Evolutionary conservation across 2,888 invertebrate genomes (phyloP).

Genomic region (Ichneumoninae sp.): DNA sequence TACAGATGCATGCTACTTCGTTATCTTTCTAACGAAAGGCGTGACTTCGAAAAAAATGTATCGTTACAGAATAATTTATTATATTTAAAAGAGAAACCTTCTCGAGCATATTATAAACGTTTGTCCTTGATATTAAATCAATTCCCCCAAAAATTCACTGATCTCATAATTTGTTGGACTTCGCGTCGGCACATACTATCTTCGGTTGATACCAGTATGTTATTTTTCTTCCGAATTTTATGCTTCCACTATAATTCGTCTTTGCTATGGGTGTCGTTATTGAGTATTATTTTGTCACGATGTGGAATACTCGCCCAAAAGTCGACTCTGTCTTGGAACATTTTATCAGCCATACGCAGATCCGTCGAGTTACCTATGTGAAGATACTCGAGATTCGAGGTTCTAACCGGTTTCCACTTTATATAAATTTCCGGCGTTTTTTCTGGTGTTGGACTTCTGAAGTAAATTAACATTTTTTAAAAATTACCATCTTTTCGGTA

Average conservation of each 20-base stretch:
- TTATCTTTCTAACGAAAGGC: background rate
- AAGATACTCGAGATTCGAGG: slow-evolving; percentile 85
- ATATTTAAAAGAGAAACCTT: no score
- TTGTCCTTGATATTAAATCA: no score
- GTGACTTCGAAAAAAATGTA: background rate
- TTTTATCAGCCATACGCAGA: slow-evolving; percentile 85
- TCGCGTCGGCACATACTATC: no score
- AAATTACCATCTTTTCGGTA: background rate
- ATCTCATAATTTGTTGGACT: no score
- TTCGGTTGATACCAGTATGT: no score
- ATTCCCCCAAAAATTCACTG: no score
- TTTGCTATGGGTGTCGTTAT: slow-evolving; percentile 32
- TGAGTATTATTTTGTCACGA: slow-evolving; percentile 29
- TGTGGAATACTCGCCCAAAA: slow-evolving; percentile 87
- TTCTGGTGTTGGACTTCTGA: slow-evolving; percentile 88
- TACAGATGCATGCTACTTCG: no score
- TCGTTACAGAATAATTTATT: background rate
- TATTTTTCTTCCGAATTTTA: background rate
- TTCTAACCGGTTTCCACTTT: slow-evolving; percentile 87
- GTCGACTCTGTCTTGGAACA: slow-evolving; percentile 86
- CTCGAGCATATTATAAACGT: no score
- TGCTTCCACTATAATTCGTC: slow-evolving; percentile 69
- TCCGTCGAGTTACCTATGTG: slow-evolving; percentile 84
- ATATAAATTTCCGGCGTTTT: slow-evolving; percentile 81
- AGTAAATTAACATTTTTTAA: background rate